Conservation (phyloP, 2,888 invertebrate species). For the Yponomeuta malinellus region DNA sequence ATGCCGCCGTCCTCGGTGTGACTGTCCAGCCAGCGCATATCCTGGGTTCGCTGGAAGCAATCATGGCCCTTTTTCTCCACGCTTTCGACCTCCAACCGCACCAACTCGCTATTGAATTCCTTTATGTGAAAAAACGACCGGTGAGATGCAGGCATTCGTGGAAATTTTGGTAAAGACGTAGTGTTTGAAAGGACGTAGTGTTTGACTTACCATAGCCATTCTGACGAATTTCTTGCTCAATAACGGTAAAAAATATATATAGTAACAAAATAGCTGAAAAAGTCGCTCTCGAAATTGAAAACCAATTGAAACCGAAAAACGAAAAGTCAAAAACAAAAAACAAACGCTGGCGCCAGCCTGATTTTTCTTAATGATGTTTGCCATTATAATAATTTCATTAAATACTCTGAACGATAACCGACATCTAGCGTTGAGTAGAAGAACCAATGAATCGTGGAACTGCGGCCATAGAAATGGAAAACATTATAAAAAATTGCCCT, state of each 20-base stretch:
- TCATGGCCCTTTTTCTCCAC: constrained; percentile 47
- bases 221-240: not conserved
- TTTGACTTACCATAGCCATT: not conserved
- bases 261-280: not conserved
- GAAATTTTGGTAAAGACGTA: not conserved
- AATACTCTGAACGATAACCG: not conserved
- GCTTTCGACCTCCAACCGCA: constrained; percentile 42
- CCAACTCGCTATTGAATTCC: constrained; percentile 55
- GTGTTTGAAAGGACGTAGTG: not conserved
- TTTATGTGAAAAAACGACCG: constrained; percentile 23
- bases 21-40: constrained; percentile 60
- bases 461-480: too few species aligned
- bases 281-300: not conserved
- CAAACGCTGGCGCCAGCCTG: not conserved
- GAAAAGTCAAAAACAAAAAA: not conserved
- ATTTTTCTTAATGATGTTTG: not conserved
- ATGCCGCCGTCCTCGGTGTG: constrained; percentile 65
- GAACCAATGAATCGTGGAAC: too few species aligned
- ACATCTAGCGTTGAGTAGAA: too few species aligned
- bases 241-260: not conserved
- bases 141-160: not conserved
- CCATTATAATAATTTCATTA: not conserved
- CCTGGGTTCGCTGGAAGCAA: constrained; percentile 47
- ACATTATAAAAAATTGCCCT: too few species aligned
- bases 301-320: not conserved